Percentiles rank a stretch among this genome's conserved stretches.
phyloP scores from a whole-genome alignment of 2,888 invertebrate species.

The Drosophila nr. perissopoda region DNA sequence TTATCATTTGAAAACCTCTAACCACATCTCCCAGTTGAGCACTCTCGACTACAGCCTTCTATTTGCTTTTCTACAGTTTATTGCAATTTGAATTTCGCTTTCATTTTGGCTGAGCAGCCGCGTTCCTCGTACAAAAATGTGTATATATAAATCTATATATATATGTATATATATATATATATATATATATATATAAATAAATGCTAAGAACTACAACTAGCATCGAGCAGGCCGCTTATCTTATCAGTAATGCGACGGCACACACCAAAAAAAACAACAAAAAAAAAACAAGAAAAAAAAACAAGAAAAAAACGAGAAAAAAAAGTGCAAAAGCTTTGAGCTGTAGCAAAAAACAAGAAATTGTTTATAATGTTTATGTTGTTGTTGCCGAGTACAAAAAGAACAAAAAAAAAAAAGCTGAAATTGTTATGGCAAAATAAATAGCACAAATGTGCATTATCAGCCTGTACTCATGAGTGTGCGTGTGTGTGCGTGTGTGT shows the following conservation, averaged over 20 bases:
- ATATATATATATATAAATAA: slow-evolving; percentile 6
- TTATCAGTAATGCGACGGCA: slow-evolving; percentile 52
- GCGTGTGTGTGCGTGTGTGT: slow-evolving; percentile 4
- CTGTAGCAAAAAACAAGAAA: slow-evolving; percentile 25
- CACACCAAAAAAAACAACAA: slow-evolving; percentile 9
- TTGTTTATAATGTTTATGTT: slow-evolving; percentile 45
- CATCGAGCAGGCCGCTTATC: slow-evolving; percentile 28
- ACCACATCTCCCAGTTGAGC: not conserved
- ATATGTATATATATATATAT: not conserved
- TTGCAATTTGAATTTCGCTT: slow-evolving; percentile 49
- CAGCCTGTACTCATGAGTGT: slow-evolving; percentile 40
- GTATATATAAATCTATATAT: not conserved
- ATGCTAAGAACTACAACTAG: slow-evolving; percentile 22
- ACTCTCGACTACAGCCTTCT: not conserved
- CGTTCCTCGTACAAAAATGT: not conserved
- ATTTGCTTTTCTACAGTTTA: not conserved
- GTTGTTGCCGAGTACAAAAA: slow-evolving; percentile 36
- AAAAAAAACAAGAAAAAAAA: slow-evolving; percentile 22
- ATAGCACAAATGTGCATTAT: slow-evolving; percentile 80
- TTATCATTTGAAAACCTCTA: not conserved
- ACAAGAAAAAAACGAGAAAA: slow-evolving; percentile 8
- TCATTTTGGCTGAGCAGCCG: slow-evolving; percentile 22
- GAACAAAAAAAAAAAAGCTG: not conserved
- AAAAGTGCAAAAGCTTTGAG: slow-evolving; percentile 45
- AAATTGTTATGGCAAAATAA: slow-evolving; percentile 66